phyloP scores from a whole-genome alignment of 2,797 vertebrate genomes.

The Oreochromis mossambicus region DNA sequence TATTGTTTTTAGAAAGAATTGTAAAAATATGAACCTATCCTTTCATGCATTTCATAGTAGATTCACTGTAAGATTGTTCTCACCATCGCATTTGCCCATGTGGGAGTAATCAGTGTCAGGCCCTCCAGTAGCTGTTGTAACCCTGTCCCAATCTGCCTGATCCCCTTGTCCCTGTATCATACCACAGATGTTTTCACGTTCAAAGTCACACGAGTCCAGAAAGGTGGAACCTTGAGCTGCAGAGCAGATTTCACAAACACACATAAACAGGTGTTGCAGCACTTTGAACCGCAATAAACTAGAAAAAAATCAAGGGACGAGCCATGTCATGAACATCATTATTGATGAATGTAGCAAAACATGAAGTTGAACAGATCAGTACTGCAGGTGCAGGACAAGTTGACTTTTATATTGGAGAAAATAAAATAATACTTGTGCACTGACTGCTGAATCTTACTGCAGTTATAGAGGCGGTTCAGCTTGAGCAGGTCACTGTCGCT shows the following conservation, averaged over 20 bases:
- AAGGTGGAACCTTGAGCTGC: constrained; percentile 79
- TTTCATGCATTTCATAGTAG: background rate
- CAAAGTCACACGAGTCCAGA: constrained; percentile 91
- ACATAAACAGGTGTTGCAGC: background rate
- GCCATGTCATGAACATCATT: background rate
- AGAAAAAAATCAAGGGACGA: background rate
- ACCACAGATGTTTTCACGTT: constrained; percentile 88
- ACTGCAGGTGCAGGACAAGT: background rate
- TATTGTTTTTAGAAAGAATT: background rate
- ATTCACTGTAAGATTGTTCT: background rate
- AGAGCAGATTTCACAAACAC: background rate
- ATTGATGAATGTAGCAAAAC: background rate
- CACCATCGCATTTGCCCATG: constrained; percentile 86
- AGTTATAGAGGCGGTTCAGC: constrained; percentile 86
- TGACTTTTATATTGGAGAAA: background rate
- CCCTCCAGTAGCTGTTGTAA: constrained; percentile 63
- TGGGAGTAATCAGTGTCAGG: constrained; percentile 84
- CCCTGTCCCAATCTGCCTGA: constrained; percentile 75
- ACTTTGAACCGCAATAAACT: constrained; percentile 47
- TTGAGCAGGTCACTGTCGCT: constrained; percentile 89
- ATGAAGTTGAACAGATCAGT: background rate
- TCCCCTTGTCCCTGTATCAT: constrained; percentile 85
- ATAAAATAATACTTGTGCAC: background rate
- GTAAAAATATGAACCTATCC: background rate
- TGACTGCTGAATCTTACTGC: constrained; percentile 72